A percentile compares a stretch with the other conserved stretches of the same genome.
Evolutionary conservation across 2,113 vertebrate species (phyloP).

Genomic region (Alexandromys fortis): DNA sequence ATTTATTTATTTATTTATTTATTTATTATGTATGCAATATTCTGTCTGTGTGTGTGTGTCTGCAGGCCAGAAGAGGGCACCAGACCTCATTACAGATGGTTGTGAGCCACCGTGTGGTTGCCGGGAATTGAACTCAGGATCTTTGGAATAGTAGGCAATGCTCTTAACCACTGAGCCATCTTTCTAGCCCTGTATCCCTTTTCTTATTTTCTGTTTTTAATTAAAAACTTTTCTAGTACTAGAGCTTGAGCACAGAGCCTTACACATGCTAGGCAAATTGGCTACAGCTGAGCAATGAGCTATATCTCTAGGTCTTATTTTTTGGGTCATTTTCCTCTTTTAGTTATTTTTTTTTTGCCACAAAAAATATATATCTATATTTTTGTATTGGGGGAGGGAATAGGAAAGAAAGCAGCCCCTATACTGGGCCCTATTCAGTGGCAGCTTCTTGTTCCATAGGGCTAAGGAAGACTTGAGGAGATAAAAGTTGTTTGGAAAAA

Average conservation of each 20-base stretch:
- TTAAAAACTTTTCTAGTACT: neutral
- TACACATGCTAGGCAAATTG: neutral
- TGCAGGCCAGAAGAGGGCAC: too few relatives aligned
- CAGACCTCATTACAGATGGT: too few relatives aligned
- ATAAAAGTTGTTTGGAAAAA: conserved; percentile 83
- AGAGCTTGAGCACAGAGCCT: neutral
- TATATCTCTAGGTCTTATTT: neutral
- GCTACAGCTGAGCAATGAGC: neutral
- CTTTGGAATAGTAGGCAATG: too few relatives aligned
- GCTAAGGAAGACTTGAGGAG: conserved; percentile 81
- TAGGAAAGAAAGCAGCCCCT: conserved; percentile 74
- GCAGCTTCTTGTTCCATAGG: conserved; percentile 78
- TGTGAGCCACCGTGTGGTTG: too few relatives aligned
- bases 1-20: too few relatives aligned
- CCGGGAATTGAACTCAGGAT: too few relatives aligned
- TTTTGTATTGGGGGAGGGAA: conserved; percentile 75
- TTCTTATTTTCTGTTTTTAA: neutral
- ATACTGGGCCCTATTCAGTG: conserved; percentile 75
- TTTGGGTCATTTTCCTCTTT: neutral
- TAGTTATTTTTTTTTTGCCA: conserved; percentile 45
- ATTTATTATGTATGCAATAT: too few relatives aligned
- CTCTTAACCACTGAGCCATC: too few relatives aligned
- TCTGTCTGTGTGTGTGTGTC: too few relatives aligned
- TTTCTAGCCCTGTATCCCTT: neutral
- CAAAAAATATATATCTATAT: conserved; percentile 71